phyloP scores from a whole-genome alignment of 2,113 vertebrate genomes.

The Lophius piscatorius region DNA sequence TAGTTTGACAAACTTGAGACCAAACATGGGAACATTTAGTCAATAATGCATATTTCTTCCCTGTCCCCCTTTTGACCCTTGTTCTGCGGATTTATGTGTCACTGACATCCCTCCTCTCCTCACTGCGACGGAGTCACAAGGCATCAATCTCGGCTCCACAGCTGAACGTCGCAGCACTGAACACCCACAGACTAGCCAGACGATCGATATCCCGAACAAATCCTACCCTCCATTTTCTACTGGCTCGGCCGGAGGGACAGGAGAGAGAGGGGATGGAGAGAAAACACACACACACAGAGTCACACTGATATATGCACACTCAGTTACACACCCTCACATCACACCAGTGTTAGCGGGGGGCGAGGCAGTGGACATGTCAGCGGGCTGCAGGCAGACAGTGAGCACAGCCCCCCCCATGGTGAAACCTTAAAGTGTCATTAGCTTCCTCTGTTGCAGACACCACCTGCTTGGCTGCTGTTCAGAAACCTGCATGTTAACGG shows the following conservation, averaged over 20 bases:
- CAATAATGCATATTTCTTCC: slow-evolving; percentile 23
- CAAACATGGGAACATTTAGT: slow-evolving; percentile 27
- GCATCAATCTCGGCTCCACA: slow-evolving; percentile 57
- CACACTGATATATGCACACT: not conserved
- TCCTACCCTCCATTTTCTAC: slow-evolving; percentile 52
- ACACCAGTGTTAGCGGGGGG: slow-evolving; percentile 24
- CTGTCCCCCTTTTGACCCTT: slow-evolving; percentile 37
- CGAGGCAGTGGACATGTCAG: slow-evolving; percentile 55
- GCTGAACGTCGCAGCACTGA: slow-evolving; percentile 23
- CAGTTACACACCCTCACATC: slow-evolving; percentile 7
- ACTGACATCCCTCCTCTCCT: slow-evolving; percentile 41
- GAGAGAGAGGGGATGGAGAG: slow-evolving; percentile 12
- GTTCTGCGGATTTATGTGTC: slow-evolving; percentile 49
- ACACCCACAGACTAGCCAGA: slow-evolving; percentile 57
- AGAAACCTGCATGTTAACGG: slow-evolving; percentile 20
- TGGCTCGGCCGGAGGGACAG: no score
- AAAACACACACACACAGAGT: not conserved
- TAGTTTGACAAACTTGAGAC: slow-evolving; percentile 27
- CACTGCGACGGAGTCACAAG: slow-evolving; percentile 53
- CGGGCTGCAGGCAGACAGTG: slow-evolving; percentile 37
- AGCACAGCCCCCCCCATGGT: slow-evolving; percentile 50
- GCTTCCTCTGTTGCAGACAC: slow-evolving; percentile 47
- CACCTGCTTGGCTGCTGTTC: slow-evolving; percentile 61
- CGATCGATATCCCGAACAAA: slow-evolving; percentile 67
- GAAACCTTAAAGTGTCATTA: slow-evolving; percentile 71